These are phyloP conservation scores for Pseudorhiza aurosa DNA, from an alignment of 30 jellyfish, hydroid and myxozoan genomes.

Conservation along the genomic window DNA sequence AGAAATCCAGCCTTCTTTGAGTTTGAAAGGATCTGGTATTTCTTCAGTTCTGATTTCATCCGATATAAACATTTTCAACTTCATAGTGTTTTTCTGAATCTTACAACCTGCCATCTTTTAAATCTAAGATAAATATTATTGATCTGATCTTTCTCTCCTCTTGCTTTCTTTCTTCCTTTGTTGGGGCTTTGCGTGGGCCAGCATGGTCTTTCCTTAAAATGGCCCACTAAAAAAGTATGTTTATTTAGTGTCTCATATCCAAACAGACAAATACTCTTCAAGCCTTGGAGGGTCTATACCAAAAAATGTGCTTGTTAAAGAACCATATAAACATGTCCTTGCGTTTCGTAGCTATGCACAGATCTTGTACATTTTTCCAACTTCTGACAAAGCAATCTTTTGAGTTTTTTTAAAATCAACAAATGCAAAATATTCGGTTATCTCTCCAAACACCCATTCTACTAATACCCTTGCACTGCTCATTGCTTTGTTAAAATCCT, in stretches of 20 bases:
- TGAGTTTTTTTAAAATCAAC: slow-evolving; percentile 53
- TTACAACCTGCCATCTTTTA: no score
- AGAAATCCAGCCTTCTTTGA: slow-evolving; percentile 51
- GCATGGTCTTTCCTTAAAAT: no score
- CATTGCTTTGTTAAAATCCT: slow-evolving; percentile 46
- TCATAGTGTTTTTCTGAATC: neutral
- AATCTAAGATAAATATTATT: no score
- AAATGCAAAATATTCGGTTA: slow-evolving; percentile 46
- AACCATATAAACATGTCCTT: slow-evolving; percentile 6
- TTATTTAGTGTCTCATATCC: no score
- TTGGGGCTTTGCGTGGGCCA: no score
- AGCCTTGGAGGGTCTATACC: slow-evolving; percentile 34
- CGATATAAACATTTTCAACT: neutral
- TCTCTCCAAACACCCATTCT: slow-evolving; percentile 65
- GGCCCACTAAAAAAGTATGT: no score
- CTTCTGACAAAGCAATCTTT: slow-evolving; percentile 63
- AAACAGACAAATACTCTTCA: no score
- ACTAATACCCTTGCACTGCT: slow-evolving; percentile 60
- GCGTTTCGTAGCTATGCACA: slow-evolving; percentile 16
- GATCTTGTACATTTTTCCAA: slow-evolving; percentile 21
- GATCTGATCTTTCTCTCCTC: no score
- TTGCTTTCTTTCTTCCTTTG: no score
- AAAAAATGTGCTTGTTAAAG: slow-evolving; percentile 10
- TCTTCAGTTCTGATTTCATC: neutral
- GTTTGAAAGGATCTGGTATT: slow-evolving; percentile 23